Evolutionary conservation across 2,888 invertebrate genomes (phyloP).

Genomic region (Drosophila quinaria): DNA sequence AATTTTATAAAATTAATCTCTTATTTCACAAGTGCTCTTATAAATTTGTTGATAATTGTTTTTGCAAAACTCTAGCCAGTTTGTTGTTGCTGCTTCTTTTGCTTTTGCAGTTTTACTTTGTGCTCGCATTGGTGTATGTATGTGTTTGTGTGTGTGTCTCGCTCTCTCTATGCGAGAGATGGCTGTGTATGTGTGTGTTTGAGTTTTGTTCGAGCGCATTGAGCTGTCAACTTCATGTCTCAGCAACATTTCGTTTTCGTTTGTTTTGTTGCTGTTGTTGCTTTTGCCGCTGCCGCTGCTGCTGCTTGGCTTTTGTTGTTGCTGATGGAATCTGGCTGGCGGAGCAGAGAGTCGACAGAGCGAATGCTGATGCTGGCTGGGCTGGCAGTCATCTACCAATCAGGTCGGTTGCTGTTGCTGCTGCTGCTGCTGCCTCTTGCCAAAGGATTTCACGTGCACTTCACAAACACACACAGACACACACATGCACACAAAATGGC

Average conservation of each 20-base stretch:
- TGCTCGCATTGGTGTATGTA: slow-evolving; percentile 39
- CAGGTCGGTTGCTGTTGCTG: slow-evolving; percentile 79
- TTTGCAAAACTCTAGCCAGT: slow-evolving; percentile 23
- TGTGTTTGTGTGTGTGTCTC: slow-evolving; percentile 36
- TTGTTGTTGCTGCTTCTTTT: slow-evolving; percentile 40
- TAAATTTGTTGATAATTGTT: slow-evolving; percentile 41
- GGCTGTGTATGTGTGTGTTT: slow-evolving; percentile 30
- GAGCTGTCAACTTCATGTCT: slow-evolving; percentile 84
- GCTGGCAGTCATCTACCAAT: slow-evolving; percentile 79
- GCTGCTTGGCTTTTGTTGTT: slow-evolving; percentile 69
- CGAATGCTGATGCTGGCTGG: slow-evolving; percentile 58
- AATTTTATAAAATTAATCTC: neutral
- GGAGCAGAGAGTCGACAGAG: slow-evolving; percentile 47
- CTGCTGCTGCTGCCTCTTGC: slow-evolving; percentile 65
- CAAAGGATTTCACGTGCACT: slow-evolving; percentile 80
- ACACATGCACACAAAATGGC: slow-evolving; percentile 66
- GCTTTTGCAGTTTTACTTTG: slow-evolving; percentile 55
- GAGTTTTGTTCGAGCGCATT: slow-evolving; percentile 83
- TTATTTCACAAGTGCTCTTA: slow-evolving; percentile 37
- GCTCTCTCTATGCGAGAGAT: slow-evolving; percentile 25
- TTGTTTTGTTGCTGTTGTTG: slow-evolving; percentile 56
- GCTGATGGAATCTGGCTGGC: slow-evolving; percentile 75
- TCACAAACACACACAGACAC: slow-evolving; percentile 42
- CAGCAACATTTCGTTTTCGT: slow-evolving; percentile 82
- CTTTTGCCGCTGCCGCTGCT: slow-evolving; percentile 39